Base-by-base conservation (phyloP, 2,888 invertebrate species). In the Melanophora roralis region DNA sequence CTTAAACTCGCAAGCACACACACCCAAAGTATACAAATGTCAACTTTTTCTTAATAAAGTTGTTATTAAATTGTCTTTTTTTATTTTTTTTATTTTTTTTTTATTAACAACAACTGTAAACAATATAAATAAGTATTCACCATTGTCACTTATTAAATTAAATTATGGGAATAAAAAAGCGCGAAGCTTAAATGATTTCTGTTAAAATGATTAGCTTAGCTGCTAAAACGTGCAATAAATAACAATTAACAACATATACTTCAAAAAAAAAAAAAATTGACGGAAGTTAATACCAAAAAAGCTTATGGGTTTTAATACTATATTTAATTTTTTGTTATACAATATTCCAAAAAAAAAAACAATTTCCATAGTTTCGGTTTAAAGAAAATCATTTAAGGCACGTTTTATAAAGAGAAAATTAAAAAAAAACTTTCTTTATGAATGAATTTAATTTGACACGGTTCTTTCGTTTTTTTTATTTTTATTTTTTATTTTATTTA, bases 231-330 rank as follows among this genome's bases (percentile, higher is more conserved):
- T 75, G 71, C 45, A 40, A 27, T 57, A 71, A 65, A 62, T 74
- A 47, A 59, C 57, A 69, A 68, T 62, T 78, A 45, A 78, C 12
- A 36, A 62, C 32, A 40, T 14, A 2, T 21, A 57, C 36, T 72
- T n/a, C 53, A 62, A 51, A 59, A 62, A 36, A 62, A 62, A 51
- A 59, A 62, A 36, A 27, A 5, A 27, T 27, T 67, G 38, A 55
- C 79, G 76, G 79, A 80, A 80, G 76, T 80, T 72, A 43, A 62
- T 62, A 72, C 76, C 75, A 76, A 72, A 80, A 76, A 80, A 43
- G 72, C 69, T 62, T 68, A 40, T 51, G 23, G 11, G 34, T 49
- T 45, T 45, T 47, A 32, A 38, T 51, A 36, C 3, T 23, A 53
- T 9, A 9, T 16, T 23, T 36, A 34, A n/a, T 19, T 12, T 45